Conservation (phyloP, 2,113 vertebrate species). For the Chaenocephalus aceratus region DNA sequence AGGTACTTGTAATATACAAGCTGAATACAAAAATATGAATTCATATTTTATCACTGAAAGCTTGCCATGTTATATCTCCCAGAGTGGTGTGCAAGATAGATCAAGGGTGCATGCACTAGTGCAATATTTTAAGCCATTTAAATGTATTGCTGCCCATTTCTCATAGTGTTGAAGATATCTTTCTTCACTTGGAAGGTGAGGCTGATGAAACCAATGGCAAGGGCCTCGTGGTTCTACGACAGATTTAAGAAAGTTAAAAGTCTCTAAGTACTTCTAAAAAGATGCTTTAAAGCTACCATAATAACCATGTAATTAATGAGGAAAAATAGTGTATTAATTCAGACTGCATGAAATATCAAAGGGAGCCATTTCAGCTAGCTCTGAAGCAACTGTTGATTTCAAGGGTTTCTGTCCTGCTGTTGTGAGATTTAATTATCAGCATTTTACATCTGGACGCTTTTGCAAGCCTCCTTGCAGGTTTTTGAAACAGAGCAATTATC, state of each 20-base stretch:
- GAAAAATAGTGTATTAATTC: background rate
- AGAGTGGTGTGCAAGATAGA: slow-evolving; percentile 21
- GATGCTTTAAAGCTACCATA: background rate
- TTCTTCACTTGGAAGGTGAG: slow-evolving; percentile 15
- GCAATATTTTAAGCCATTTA: slow-evolving; percentile 22
- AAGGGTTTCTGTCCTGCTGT: slow-evolving; percentile 13
- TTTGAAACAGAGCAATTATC: slow-evolving; percentile 61
- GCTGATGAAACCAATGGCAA: slow-evolving; percentile 56
- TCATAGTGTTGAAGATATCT: slow-evolving; percentile 4
- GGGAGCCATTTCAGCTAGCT: slow-evolving; percentile 14
- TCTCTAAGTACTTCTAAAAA: slow-evolving; percentile 19
- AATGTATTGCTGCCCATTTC: slow-evolving; percentile 26
- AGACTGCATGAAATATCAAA: background rate
- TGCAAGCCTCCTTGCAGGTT: slow-evolving; percentile 32
- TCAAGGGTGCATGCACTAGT: slow-evolving; percentile 2
- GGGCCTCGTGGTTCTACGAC: background rate
- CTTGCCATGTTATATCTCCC: background rate
- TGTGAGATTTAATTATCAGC: slow-evolving; percentile 48
- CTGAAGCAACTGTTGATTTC: slow-evolving; percentile 29
- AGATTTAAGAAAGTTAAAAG: slow-evolving; percentile 14
- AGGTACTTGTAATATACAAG: background rate
- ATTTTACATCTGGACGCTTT: slow-evolving; percentile 32
- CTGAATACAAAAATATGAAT: background rate
- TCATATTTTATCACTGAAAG: background rate
- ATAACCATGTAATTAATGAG: background rate